Percentiles rank a stretch among this genome's conserved stretches.
Evolutionary conservation across 2,113 vertebrate genomes (phyloP).

Genomic region (Pyxicephalus adspersus): DNA sequence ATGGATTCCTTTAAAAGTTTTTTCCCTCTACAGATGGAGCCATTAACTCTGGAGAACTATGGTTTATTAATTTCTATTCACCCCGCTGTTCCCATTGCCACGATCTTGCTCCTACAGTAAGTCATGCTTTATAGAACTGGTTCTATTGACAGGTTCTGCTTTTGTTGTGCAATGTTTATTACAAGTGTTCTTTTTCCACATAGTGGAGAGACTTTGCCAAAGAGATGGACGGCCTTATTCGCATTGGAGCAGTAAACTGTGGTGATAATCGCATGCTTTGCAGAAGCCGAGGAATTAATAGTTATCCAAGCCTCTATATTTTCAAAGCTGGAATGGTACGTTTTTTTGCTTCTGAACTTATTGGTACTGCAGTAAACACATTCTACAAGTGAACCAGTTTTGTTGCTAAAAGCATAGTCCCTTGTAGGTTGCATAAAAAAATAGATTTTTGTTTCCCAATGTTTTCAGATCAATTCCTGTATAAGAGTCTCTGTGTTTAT

Average conservation of each 20-base stretch:
- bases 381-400: too few relatives aligned
- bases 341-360: neutral
- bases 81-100: conserved; percentile 97
- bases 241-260: conserved; percentile 95
- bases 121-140: neutral
- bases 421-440: too few relatives aligned
- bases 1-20: neutral
- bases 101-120: conserved; percentile 90
- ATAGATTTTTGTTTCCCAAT: too few relatives aligned
- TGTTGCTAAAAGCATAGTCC: too few relatives aligned
- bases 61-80: conserved; percentile 98
- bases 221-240: conserved; percentile 93
- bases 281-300: conserved; percentile 89
- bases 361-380: too few relatives aligned
- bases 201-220: conserved; percentile 98
- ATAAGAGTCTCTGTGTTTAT: too few relatives aligned
- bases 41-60: conserved; percentile 92
- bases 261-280: conserved; percentile 93
- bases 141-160: neutral
- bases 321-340: conserved; percentile 85
- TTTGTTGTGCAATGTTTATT: neutral
- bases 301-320: conserved; percentile 91
- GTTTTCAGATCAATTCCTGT: too few relatives aligned
- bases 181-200: neutral
- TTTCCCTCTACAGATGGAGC: conserved; percentile 79